phyloP scores from a whole-genome alignment of 1,140 invertebrate species.

The Dendrolimus kikuchii region DNA sequence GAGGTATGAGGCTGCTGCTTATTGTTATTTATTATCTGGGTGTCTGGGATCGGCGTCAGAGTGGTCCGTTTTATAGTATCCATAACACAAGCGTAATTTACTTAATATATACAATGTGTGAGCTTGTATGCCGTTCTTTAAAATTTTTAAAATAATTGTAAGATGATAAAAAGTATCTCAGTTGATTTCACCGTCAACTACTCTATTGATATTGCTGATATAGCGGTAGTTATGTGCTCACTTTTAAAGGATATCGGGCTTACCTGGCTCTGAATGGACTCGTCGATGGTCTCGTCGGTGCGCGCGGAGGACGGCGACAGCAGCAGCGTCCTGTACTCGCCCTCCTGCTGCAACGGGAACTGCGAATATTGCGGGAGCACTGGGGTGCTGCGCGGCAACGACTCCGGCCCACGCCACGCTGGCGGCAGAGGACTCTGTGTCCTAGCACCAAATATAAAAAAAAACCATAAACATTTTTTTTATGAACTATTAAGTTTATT shows the following conservation, averaged over 20 bases:
- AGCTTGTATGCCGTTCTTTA: too few relatives aligned
- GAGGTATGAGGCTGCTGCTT: too few relatives aligned
- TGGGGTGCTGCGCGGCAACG: constrained; percentile 52
- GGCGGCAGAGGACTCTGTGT: constrained; percentile 44
- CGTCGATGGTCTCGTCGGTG: constrained; percentile 54
- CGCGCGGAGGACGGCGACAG: constrained; percentile 46
- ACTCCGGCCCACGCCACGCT: constrained; percentile 46
- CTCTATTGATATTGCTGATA: too few relatives aligned
- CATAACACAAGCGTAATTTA: too few relatives aligned
- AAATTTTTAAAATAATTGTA: too few relatives aligned
- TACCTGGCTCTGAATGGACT: constrained; percentile 56
- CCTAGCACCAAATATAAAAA: constrained; percentile 15
- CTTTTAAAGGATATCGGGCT: background rate
- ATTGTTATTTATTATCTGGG: too few relatives aligned
- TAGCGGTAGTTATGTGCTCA: background rate
- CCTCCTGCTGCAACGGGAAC: constrained; percentile 33
- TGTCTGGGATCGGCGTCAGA: too few relatives aligned
- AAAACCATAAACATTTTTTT: background rate
- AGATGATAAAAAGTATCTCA: too few relatives aligned
- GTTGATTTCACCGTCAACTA: too few relatives aligned
- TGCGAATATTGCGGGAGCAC: constrained; percentile 23
- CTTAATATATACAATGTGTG: too few relatives aligned
- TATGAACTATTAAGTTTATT: background rate
- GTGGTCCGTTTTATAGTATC: too few relatives aligned
- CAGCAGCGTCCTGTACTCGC: constrained; percentile 45